Base-by-base conservation (phyloP, 35 echinoderm and acorn worm genomes). In the Ptychodera flava region DNA sequence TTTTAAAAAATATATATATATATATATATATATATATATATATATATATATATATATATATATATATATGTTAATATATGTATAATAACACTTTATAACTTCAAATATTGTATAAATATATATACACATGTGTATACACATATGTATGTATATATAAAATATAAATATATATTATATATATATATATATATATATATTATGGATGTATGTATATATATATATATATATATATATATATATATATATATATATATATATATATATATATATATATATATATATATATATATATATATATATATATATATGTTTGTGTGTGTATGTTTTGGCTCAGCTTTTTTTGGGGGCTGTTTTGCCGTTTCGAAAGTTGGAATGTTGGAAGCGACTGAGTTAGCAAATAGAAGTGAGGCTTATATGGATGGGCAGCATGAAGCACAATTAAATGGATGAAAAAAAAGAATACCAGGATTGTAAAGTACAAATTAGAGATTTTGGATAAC, bases 211-310 rank as follows among this genome's bases (percentile, higher is more conserved):
- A 64, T 64, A 64, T 64, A 64, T 64, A 64, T 64, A 64, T 64
- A 64, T 64, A 64, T 64, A 64, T 64, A 64, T 64, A 64, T 64
- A 64, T 64, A 64, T 64, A 64, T 64, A 64, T 64, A 64, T 64
- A 64, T 64, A 64, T 64, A 64, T 64, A 64, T 64, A 64, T 64
- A 64, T 64, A 64, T 64, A 64, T 64, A 64, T 64, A 64, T 64
- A 64, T 64, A 64, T 64, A 64, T 64, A 64, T 64, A 64, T 64
- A 64, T 64, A 64, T 64, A 64, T 64, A 64, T 64, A 64, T 64
- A 64, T 64, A 64, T 64, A 64, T 22, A 64, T 64, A 64, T 22
- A 64, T 64, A 64, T 22, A 64, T 64, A 64, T 6, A 64, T 64
- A 64, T 64, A 64, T 6, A 64, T 64, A 64, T 64, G 22, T 6